Evolutionary conservation across 1,140 invertebrate species (phyloP).

Genomic region (Aethina tumida): DNA sequence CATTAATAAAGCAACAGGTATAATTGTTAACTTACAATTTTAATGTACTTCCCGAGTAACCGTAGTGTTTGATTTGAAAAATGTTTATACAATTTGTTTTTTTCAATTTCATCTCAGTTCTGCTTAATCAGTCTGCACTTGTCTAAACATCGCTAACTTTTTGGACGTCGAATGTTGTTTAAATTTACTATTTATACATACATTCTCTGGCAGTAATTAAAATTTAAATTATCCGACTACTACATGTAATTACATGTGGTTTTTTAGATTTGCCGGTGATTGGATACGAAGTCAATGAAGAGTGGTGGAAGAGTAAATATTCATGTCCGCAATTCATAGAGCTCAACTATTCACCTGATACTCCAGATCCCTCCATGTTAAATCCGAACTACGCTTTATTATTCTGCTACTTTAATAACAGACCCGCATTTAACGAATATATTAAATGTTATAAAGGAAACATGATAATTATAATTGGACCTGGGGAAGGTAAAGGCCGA

Average conservation of each 20-base stretch:
- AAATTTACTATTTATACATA: not conserved
- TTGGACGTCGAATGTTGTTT: not conserved
- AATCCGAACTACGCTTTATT: constrained; percentile 45
- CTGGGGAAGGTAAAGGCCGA: constrained; percentile 47
- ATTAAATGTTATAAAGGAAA: constrained; percentile 48
- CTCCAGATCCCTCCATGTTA: constrained; percentile 29
- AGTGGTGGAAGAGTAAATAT: constrained; percentile 52
- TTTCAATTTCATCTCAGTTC: not conserved
- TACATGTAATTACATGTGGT: constrained; percentile 2
- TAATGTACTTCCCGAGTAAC: not conserved
- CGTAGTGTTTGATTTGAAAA: not conserved
- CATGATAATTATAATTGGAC: constrained; percentile 59
- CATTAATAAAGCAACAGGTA: constrained; percentile 39
- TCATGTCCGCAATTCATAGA: constrained; percentile 43
- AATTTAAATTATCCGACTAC: not conserved
- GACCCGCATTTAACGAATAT: constrained; percentile 52
- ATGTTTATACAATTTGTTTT: not conserved
- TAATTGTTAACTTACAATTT: constrained; percentile 16
- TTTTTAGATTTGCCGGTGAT: constrained; percentile 37
- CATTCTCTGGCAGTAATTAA: not conserved
- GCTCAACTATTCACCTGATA: constrained; percentile 34
- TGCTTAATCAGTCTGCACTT: not conserved
- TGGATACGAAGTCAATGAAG: constrained; percentile 48
- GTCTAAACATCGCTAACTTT: not conserved
- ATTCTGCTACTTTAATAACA: constrained; percentile 70